Base-by-base conservation (phyloP, 2,113 vertebrate species). In the Oryzias javanicus region DNA sequence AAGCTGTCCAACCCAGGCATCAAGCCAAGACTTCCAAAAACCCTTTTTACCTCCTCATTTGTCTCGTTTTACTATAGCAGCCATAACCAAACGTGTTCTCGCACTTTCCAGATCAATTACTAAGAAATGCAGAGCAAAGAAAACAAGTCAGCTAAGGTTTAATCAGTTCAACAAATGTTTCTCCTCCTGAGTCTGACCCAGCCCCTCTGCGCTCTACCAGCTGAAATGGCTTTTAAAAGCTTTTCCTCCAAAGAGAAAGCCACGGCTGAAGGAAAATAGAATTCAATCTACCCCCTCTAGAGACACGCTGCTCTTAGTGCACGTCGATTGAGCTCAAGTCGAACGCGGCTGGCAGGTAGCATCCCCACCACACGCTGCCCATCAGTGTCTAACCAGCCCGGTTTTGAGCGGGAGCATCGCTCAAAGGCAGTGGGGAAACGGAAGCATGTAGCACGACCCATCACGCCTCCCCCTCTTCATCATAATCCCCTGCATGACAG, bases 401-500 rank as follows among this genome's bases (percentile, higher is more conserved):
- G 35, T 12, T 35, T 35, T 35, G 35, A 12, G 10, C 35, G 35
- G 35, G 8, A 35, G 52, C 70, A 81, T 85, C 64, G 70, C 79
- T 78, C 68, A 68, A 40, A 17, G 60, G 75, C 53, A 62, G 45
- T 58, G 51, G 41, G 62, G 55, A 70, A 77, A 74, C 47, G 20
- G 68, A 79, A 72, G 80, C 78, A 72, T 72, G 64, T 81, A 78
- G 65, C 84, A 75, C 76, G 68, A 68, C 62, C 84, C 68, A 41
- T 63, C 62, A 6, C 75, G 47, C 70, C 77, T 42, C 49, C 74
- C 35, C 74, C 50, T 45, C 69, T 48, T 70, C 68, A 64, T 75
- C 67, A 60, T 89, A 85, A 89, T 88, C 86, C 81, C 58, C 60
- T 69, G 56, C 78, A 57, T 85, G 74, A 83, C 80, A 81, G 81